Base-by-base conservation (phyloP, 2,113 vertebrate species). In the Microcebus tavaratra region DNA sequence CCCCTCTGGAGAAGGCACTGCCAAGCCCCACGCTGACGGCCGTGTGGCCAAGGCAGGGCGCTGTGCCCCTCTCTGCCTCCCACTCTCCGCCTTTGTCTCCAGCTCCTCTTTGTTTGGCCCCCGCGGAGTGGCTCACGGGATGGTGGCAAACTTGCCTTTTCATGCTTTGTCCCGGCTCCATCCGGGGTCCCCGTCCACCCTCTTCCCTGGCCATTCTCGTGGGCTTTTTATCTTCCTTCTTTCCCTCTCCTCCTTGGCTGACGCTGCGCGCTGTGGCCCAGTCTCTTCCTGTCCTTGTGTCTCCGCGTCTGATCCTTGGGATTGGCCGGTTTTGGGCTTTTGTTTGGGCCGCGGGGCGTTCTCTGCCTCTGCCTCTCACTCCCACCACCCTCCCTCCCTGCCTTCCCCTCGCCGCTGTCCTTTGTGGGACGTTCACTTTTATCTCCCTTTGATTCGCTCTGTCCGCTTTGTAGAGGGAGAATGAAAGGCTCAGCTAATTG, bases 401-500 rank as follows among this genome's bases (percentile, higher is more conserved):
- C 76, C 91, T 93, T 97, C 95, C 95, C 85, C 97, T 97, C 96
- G 59, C 96, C 93, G 90, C 75, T 61, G 91, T 96, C 96, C 95
- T 98, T 98, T 97, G 97, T 95, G 96, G 96, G 97, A 97, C 55
- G 1, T 9, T 84, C 67, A 90, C 98, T 98, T 98, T 98, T 91
- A 98, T 98, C 95, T 97, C 79, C 55, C 97, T 98, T 98, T 98
- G 97, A 98, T 97, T 98, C 76, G 75, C 75, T 95, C 75, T 50
- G 63, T 94, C 67, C 73, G 86, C 96, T 98, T 97, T 98, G 98
- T 96, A 89, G 93, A 84, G 53, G 48, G 65, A 87, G 97, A 97
- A 97, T 97, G 90, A 97, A 97, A 97, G 96, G 29, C 96, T 78
- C 79, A 4, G 91, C 96, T 98, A 98, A 98, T 98, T 98, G 98